Conservation (phyloP, 2,113 vertebrate genomes). For the Leptocoma aspasia region DNA sequence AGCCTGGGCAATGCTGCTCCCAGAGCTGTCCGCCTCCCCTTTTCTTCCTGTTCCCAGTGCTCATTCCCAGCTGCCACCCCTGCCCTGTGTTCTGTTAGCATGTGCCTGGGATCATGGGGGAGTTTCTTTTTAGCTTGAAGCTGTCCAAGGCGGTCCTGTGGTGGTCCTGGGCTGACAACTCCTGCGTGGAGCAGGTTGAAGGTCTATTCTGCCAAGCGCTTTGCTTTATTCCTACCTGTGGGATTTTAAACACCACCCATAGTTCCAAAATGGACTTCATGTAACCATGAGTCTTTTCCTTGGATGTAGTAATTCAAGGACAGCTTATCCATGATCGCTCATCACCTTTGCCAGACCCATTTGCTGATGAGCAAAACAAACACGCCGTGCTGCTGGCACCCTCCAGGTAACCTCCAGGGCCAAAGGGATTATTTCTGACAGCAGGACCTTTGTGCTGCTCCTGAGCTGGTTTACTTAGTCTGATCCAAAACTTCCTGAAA, state of each 20-base stretch:
- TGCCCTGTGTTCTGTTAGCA: neutral
- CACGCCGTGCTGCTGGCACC: neutral
- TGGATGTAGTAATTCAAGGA: neutral
- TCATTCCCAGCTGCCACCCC: neutral
- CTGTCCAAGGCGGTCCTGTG: neutral
- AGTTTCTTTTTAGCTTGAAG: neutral
- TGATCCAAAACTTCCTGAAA: neutral
- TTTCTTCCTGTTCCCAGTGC: neutral
- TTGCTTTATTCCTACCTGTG: neutral
- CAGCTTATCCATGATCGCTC: neutral
- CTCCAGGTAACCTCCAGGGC: neutral
- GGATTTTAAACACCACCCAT: neutral
- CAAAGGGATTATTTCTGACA: neutral
- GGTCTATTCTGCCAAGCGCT: neutral
- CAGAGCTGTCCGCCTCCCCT: neutral
- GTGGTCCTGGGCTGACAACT: neutral
- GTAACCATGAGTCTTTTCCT: neutral
- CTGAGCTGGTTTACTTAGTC: neutral
- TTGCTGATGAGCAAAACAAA: neutral
- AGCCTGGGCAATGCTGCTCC: neutral
- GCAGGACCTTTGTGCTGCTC: neutral
- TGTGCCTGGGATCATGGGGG: neutral
- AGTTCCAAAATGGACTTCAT: neutral
- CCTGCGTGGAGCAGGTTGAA: neutral
- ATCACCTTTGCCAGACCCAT: neutral